Evolutionary conservation across 1,140 invertebrate genomes (phyloP), one percentile per base, ranked within the genome.

Genomic region (Mamestra configurata): DNA sequence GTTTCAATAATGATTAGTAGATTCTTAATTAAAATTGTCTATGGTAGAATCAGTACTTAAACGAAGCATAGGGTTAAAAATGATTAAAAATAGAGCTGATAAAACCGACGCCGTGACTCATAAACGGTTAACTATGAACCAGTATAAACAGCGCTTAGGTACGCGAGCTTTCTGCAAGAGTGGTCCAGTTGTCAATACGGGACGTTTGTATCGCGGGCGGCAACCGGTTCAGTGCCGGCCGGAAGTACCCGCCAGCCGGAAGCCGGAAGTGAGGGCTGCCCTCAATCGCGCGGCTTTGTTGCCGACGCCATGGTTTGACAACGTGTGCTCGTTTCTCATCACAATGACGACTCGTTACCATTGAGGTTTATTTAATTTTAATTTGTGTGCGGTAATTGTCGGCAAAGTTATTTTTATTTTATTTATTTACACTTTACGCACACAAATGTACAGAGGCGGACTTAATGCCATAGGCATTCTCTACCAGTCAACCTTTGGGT

Each of bases 121-220:
- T n/a, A n/a, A n/a, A n/a, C n/a, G n/a, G n/a, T 4, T 49, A 0
- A 13, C 43, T n/a, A 49, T 37, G 13, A 4, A 18, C 49, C 49
- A 13, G n/a, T 61, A 35, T 61, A 24, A 20, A 59, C n/a, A 0
- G 4, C 11, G 10, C 37, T 20, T 27, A 43, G 15, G 0, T 13
- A 3, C 4, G n/a, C n/a, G n/a, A 64, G 59, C 4, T 77, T 77
- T 66, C 75, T 64, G 75, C 57, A 64, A 59, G 75, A 77, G 40
- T 61, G 75, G 15, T 51, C 57, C 35, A 77, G 43, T 77, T 64
- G 75, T 77, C 59, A 77, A 51, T 64, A 64, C 46, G 37, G 64
- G 73, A 77, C 73, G 73, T 35, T 77, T 51, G 55, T 51, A 27
- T 43, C 37, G 53, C 71, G 71, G 31, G 70, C 70, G 51, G 71